Percentiles rank a stretch among this genome's conserved stretches.
phyloP scores from a whole-genome alignment of 1,140 invertebrate genomes.

The Euwallacea fornicatus region DNA sequence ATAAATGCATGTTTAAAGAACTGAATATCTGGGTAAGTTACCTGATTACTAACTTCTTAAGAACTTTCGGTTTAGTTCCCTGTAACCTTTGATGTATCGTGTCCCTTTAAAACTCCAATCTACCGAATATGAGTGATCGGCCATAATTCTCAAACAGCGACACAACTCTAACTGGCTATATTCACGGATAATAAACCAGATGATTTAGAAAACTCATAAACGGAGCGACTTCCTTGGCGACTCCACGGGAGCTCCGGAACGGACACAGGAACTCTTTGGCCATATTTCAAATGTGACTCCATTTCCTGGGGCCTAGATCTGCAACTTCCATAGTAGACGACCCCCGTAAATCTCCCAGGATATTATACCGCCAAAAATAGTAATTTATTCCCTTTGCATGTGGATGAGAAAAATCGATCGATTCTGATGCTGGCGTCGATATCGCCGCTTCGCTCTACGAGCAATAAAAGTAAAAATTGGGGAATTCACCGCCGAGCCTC shows the following conservation, averaged over 20 bases:
- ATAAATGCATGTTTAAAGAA: too few species aligned
- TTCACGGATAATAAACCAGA: neutral
- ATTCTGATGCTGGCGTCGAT: neutral
- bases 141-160: too few species aligned
- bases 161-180: neutral
- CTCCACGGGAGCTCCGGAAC: neutral
- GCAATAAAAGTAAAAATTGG: slow-evolving; percentile 10
- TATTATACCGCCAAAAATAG: slow-evolving; percentile 9
- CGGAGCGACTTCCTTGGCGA: neutral
- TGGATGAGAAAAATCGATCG: neutral
- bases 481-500: neutral
- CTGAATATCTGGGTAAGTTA: too few species aligned
- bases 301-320: slow-evolving; percentile 11
- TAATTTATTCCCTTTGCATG: neutral
- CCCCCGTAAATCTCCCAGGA: slow-evolving; percentile 10
- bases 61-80: too few species aligned
- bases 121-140: too few species aligned
- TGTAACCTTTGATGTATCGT: too few species aligned
- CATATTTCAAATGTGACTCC: slow-evolving; percentile 21
- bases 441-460: neutral
- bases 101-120: too few species aligned
- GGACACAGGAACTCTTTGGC: slow-evolving; percentile 18
- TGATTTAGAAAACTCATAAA: slow-evolving; percentile 15
- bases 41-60: too few species aligned
- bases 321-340: slow-evolving; percentile 9